Conservation (phyloP, 2,797 vertebrate species). For the Gallinago nigripennis region DNA sequence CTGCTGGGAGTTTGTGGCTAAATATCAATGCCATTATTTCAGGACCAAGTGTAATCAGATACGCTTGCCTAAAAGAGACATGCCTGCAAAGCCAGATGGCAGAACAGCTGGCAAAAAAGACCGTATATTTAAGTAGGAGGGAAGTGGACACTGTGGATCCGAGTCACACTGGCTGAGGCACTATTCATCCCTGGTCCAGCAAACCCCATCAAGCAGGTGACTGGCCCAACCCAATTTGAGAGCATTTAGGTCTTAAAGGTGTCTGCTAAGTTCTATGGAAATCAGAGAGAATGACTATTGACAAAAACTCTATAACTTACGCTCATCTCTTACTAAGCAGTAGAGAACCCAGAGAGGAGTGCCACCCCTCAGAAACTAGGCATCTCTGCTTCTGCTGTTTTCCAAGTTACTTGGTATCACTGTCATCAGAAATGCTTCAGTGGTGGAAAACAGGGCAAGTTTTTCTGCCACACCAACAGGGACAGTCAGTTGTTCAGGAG, state of each 20-base stretch:
- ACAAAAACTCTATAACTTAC: not conserved
- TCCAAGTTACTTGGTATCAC: not conserved
- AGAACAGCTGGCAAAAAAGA: not conserved
- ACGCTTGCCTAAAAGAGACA: not conserved
- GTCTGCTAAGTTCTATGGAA: not conserved
- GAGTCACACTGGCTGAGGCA: not conserved
- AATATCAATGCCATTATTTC: not conserved
- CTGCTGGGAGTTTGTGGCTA: not conserved
- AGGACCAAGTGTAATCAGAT: not conserved
- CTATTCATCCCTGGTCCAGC: not conserved
- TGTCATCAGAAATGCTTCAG: not conserved
- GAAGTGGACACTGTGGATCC: not conserved
- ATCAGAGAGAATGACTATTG: not conserved
- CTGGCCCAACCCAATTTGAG: not conserved
- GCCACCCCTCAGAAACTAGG: not conserved
- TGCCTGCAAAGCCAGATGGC: not conserved
- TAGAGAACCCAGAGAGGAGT: not conserved
- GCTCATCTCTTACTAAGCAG: not conserved
- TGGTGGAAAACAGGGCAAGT: not conserved
- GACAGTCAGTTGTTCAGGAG: not conserved
- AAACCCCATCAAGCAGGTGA: not conserved
- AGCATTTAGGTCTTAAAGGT: not conserved
- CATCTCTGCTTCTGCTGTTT: not conserved
- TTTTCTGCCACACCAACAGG: not conserved
- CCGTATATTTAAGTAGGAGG: not conserved